Base-by-base conservation (phyloP, 1,140 invertebrate genomes). In the Drosophila pachea region DNA sequence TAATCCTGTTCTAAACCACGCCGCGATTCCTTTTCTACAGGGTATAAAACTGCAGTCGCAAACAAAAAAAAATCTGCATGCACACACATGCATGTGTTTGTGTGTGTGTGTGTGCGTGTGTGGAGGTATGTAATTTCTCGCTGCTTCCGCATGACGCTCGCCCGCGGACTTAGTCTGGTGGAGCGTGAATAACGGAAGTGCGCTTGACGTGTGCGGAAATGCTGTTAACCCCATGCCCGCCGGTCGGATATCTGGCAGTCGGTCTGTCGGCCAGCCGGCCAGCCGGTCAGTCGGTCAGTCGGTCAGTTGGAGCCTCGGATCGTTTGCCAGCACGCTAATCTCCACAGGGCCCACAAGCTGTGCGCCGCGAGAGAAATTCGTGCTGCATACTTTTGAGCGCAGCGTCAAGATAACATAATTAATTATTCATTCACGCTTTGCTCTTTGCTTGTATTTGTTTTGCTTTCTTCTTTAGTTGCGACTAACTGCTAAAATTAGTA, bases 301-400 rank as follows among this genome's bases (percentile, higher is more conserved):
- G 31, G 7, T n/a, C 12, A 33, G 45, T 42, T 5, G 29, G 36
- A 49, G 35, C 33, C 35, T 33, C 47, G 11, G 11, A 11, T 42
- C 40, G 7, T 22, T 22, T 22, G 22, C 22, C 22, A 38, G 7
- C 29, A 32, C 47, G 36, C 11, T 29, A 7, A 29, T 8, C 11
- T 9, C 7, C 43, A 7, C 52, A 12, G 16, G 7, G 16, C 60
- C 45, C 53, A 58, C 65, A 54, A 62, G 61, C 54, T n/a, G 11
- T 58, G 43, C 5, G 5, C 2, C 40, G 43, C 33, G 29, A 45
- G 22, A 9, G n/a, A 29, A 58, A 52, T 60, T 76, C 54, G 6
- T 60, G 43, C 40, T 73, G 73, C 77, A 63, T 69, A 81, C 73
- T 73, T 79, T 67, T 14, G 8, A 62, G 58, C 62, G 72, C 62